Percentiles rank a stretch among this genome's conserved stretches.
These are phyloP conservation scores for Tetraneura akinire DNA, from an alignment of 1,140 invertebrate genomes.

Conservation along the genomic window DNA sequence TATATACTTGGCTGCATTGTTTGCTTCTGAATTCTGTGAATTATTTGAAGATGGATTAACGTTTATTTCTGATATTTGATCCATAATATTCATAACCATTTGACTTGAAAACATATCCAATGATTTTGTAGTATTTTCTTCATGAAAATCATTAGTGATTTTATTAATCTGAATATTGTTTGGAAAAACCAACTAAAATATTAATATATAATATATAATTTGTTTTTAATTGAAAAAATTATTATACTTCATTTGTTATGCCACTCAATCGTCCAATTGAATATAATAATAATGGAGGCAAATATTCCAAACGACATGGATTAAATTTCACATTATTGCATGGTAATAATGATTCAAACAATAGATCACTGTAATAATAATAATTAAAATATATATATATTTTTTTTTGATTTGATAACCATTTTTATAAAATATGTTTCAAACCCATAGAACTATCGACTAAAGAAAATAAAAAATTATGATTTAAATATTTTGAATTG, in stretches of 20 bases:
- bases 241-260: constrained; percentile 62
- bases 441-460: too few relatives aligned
- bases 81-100: constrained; percentile 63
- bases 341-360: constrained; percentile 41
- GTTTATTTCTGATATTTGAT: constrained; percentile 60
- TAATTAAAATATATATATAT: background rate
- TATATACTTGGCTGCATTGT: constrained; percentile 11
- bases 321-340: constrained; percentile 46
- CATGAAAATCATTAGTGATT: background rate
- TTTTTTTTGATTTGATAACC: background rate
- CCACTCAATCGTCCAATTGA: constrained; percentile 59
- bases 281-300: constrained; percentile 25
- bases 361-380: constrained; percentile 25
- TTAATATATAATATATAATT: background rate
- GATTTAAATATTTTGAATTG: too few relatives aligned
- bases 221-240: constrained; percentile 56
- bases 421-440: background rate
- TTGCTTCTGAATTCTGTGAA: constrained; percentile 12
- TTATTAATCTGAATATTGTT: constrained; percentile 11
- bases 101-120: constrained; percentile 60
- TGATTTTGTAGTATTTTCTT: constrained; percentile 23
- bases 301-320: constrained; percentile 18
- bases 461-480: too few relatives aligned
- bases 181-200: constrained; percentile 31
- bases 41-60: constrained; percentile 52